Conservation (phyloP, 2,113 vertebrate genomes). For the Zeus faber region DNA sequence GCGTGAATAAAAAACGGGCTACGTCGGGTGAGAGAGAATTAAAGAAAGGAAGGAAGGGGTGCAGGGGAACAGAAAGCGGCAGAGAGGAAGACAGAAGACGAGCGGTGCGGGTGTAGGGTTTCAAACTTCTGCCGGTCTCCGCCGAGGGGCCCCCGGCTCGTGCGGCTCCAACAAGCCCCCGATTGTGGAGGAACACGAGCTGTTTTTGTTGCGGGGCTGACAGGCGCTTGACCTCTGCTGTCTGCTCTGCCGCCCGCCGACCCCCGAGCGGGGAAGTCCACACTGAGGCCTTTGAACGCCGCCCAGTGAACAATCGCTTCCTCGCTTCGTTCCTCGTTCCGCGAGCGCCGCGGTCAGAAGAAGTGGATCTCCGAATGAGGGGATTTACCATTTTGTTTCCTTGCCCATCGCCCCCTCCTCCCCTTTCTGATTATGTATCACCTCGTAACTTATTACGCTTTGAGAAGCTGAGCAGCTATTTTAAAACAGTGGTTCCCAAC, state of each 20-base stretch:
- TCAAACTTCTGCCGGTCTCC: constrained; percentile 19
- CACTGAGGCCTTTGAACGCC: constrained; percentile 49
- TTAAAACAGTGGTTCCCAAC: too few species aligned
- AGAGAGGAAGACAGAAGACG: constrained; percentile 2
- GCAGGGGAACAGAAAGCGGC: not conserved
- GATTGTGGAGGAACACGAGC: constrained; percentile 66
- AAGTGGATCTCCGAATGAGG: too few species aligned
- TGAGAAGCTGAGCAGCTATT: too few species aligned
- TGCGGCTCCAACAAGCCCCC: constrained; percentile 55
- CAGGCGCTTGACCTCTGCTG: constrained; percentile 65
- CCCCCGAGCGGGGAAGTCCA: constrained; percentile 45
- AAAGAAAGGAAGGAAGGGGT: not conserved
- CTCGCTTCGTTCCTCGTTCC: too few species aligned
- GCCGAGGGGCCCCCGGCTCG: constrained; percentile 11
- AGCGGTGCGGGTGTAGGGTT: constrained; percentile 37
- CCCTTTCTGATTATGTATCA: too few species aligned
- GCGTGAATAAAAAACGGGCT: constrained; percentile 2
- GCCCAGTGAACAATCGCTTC: constrained; percentile 57
- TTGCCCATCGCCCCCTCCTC: too few species aligned
- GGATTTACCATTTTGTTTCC: too few species aligned
- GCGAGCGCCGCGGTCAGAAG: too few species aligned
- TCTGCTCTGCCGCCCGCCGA: constrained; percentile 40
- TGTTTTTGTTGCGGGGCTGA: constrained; percentile 60
- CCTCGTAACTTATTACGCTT: too few species aligned
- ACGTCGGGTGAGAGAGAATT: not conserved